Conservation (phyloP, 2,888 invertebrate species). For the Yponomeuta plumbellus region DNA sequence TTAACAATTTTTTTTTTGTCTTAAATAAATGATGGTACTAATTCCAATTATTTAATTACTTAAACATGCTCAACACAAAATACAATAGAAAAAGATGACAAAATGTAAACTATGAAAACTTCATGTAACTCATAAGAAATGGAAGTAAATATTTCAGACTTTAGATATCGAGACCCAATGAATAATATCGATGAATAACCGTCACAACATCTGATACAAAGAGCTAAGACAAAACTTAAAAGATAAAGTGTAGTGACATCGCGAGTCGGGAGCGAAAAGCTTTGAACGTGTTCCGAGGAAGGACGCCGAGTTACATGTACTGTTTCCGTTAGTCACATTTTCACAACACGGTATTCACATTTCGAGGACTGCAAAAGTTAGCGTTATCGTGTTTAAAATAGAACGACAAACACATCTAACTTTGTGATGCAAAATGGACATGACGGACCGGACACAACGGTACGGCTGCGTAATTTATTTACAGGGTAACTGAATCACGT, state of each 20-base stretch:
- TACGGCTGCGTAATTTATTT: slow-evolving; percentile 38
- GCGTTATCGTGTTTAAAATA: slow-evolving; percentile 75
- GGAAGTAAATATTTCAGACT: too few relatives aligned
- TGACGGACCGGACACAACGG: slow-evolving; percentile 34
- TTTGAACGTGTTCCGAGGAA: slow-evolving; percentile 45
- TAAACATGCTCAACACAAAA: too few relatives aligned
- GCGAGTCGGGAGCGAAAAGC: slow-evolving; percentile 12
- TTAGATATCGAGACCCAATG: too few relatives aligned
- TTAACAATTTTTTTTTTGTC: too few relatives aligned
- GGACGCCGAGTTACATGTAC: slow-evolving; percentile 70
- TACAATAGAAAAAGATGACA: too few relatives aligned
- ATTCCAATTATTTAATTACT: too few relatives aligned
- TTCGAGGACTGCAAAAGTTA: slow-evolving; percentile 72
- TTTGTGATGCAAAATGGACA: slow-evolving; percentile 73
- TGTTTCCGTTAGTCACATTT: slow-evolving; percentile 76
- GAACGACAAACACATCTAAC: slow-evolving; percentile 72
- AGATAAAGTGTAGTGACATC: background rate
- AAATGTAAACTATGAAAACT: too few relatives aligned
- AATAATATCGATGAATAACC: too few relatives aligned
- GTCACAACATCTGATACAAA: background rate
- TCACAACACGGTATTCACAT: slow-evolving; percentile 76
- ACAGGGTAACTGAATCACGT: slow-evolving; percentile 27
- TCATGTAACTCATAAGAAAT: too few relatives aligned
- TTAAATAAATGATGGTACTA: background rate
- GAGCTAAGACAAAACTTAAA: background rate